A percentile compares a stretch with the other conserved stretches of the same genome.
These are phyloP conservation scores for Euschistus heros DNA, from an alignment of 1,140 invertebrate species.

Conservation along the genomic window DNA sequence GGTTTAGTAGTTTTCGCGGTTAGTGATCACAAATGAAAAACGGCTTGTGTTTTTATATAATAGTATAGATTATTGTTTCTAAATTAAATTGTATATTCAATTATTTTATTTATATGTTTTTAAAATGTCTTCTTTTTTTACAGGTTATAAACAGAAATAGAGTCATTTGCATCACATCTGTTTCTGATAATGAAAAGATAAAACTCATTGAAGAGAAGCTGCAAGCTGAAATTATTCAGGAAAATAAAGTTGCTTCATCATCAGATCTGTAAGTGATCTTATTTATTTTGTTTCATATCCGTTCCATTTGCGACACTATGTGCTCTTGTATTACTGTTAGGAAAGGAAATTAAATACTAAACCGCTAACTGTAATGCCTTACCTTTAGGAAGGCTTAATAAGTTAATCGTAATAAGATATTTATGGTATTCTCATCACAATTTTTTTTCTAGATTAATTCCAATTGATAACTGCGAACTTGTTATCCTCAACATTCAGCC, in stretches of 20 bases:
- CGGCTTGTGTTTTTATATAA: no score
- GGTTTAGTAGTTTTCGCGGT: no score
- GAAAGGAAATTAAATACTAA: no score
- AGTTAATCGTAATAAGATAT: no score
- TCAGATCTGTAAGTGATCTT: constrained; percentile 43
- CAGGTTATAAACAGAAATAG: constrained; percentile 57
- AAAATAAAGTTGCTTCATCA: constrained; percentile 60
- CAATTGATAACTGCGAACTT: constrained; percentile 76
- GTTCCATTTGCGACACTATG: no score
- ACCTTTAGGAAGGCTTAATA: no score
- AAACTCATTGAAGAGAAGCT: constrained; percentile 77
- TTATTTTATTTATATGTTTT: background rate
- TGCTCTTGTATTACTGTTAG: no score
- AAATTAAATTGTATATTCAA: no score
- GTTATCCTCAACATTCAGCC: constrained; percentile 81
- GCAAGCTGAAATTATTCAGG: constrained; percentile 59
- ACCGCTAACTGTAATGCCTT: no score
- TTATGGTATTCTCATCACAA: no score
- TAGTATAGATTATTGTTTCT: no score
- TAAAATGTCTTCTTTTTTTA: background rate
- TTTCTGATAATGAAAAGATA: constrained; percentile 70
- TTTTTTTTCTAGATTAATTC: constrained; percentile 47
- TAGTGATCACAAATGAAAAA: no score
- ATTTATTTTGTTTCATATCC: background rate
- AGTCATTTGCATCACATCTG: constrained; percentile 80